Evolutionary conservation across 2,797 vertebrate genomes (phyloP), one percentile per base, ranked within the genome.

Genomic region (Esox lucius): DNA sequence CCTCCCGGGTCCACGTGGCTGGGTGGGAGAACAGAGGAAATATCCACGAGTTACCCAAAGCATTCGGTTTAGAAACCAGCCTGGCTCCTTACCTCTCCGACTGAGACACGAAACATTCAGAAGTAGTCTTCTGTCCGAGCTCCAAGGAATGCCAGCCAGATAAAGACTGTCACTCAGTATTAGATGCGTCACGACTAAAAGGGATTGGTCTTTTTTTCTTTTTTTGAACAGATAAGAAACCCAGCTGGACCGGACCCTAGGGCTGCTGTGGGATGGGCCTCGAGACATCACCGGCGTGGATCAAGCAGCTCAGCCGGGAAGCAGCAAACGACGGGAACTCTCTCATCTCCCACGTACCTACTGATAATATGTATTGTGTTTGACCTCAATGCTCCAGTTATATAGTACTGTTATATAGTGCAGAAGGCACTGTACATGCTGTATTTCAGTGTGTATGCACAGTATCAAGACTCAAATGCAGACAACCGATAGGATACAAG

Each of bases 111-210:
- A 28, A 49, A 39, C 16, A 16, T 70, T 5, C 24, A 51, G 19
- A 6, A 33, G 19, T 39, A 35, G n/a, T 42, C 59, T 33, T 22
- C 17, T 56, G 17, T 16, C 46, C 9, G n/a, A 59, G 33, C 15
- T 64, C 68, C 74, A 68, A 61, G 11, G 31, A 75, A 75, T 70
- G 74, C 33, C 67, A 70, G 39, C 11, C 17, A 70, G 67, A 75
- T 75, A 62, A 75, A 68, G 22, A n/a, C 28, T 19, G 68, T n/a
- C 74, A 51, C 28, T 75, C 74, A 70, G 74, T 49, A 49, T 70
- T 75, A 75, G 17, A 5, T 2, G n/a, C 12, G 12, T 22, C 31
- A 46, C n/a, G 7, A 19, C 2, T 11, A 16, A 1, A 19, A 68
- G 62, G 28, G 12, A 46, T 39, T 39, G 35, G 35, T 46, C 42